Base-by-base conservation (phyloP, 2,113 vertebrate genomes). In the Istiophorus platypterus region DNA sequence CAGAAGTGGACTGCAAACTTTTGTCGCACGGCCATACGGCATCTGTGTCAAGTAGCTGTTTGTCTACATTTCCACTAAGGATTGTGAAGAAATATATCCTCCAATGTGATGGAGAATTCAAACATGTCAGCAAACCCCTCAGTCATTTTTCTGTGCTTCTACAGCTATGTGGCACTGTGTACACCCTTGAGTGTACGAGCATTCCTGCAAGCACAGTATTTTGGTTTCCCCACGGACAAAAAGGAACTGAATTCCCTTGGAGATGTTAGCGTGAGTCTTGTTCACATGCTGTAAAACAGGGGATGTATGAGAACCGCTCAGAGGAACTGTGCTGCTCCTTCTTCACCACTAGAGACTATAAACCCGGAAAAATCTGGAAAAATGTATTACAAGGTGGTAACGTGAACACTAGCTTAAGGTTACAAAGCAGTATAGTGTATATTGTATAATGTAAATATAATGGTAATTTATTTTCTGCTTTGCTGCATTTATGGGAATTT, bases 381-480 rank as follows among this genome's bases (percentile, higher is more conserved):
- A 77, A 76, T 76, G 81, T 81, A 76, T 78, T 78, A 42, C 58
- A 11, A 51, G 63, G 57, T 76, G 78, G 81, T 72, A 71, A 72
- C 8, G 31, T 68, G 72, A 85, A 77, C 85, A 78, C 52, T 74
- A 59, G 87, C 82, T 84, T 80, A 45, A 80, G 62, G 51, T 76
- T 64, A 77, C 42, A 72, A 62, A 80, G 78, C 83, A 89, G 86
- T 87, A 68, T 57, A 37, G 49, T 88, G 82, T 92, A 88, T 67
- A 89, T 90, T 88, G 76, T 90, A 86, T 68, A 63, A 86, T 93
- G 90, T 93, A 92, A 89, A 93, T 92, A 92, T 70, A 72, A 84
- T 68, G 73, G 58, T 92, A 87, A 94, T 92, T 91, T 92, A 88
- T 92, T 91, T 90, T 91, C 76, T 84, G 88, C 88, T 90, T 90